These are phyloP conservation scores for Lampropteryx suffumata DNA, from an alignment of 2,888 invertebrate genomes.

Conservation along the genomic window DNA sequence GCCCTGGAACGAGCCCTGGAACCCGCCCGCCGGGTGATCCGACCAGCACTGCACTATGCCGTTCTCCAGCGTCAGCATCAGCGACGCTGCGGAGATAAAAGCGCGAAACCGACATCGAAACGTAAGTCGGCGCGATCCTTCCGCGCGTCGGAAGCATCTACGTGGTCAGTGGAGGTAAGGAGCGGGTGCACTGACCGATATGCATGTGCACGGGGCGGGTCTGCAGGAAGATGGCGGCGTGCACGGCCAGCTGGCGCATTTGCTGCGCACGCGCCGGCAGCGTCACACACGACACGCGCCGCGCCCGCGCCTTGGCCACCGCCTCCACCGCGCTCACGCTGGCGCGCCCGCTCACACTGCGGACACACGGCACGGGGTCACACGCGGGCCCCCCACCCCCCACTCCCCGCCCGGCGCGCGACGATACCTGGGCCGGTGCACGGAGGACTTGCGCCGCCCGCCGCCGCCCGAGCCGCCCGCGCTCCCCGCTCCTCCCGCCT, in stretches of 20 bases:
- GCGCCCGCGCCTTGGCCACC: slow-evolving; percentile 61
- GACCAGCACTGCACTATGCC: slow-evolving; percentile 92
- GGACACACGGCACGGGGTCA: background rate
- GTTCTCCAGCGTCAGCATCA: slow-evolving; percentile 88
- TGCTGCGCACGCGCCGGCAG: slow-evolving; percentile 64
- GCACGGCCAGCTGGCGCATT: slow-evolving; percentile 83
- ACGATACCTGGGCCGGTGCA: slow-evolving; percentile 47
- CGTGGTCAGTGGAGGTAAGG: too few species aligned
- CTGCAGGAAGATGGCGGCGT: slow-evolving; percentile 86
- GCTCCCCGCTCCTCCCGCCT: slow-evolving; percentile 25
- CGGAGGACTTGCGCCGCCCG: slow-evolving; percentile 29
- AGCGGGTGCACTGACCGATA: slow-evolving; percentile 44
- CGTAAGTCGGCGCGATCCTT: too few species aligned
- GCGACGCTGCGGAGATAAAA: slow-evolving; percentile 77
- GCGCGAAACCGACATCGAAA: too few species aligned
- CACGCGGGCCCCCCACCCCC: too few species aligned
- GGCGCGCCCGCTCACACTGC: slow-evolving; percentile 34
- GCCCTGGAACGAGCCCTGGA: slow-evolving; percentile 86
- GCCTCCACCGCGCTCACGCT: slow-evolving; percentile 49
- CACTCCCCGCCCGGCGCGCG: too few species aligned
- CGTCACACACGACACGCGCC: slow-evolving; percentile 65
- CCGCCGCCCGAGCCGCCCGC: slow-evolving; percentile 15
- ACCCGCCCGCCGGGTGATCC: slow-evolving; percentile 89
- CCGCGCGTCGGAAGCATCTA: too few species aligned
- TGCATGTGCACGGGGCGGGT: slow-evolving; percentile 71